Evolutionary conservation across 2,888 invertebrate species (phyloP).

Genomic region (Furcula furcula): DNA sequence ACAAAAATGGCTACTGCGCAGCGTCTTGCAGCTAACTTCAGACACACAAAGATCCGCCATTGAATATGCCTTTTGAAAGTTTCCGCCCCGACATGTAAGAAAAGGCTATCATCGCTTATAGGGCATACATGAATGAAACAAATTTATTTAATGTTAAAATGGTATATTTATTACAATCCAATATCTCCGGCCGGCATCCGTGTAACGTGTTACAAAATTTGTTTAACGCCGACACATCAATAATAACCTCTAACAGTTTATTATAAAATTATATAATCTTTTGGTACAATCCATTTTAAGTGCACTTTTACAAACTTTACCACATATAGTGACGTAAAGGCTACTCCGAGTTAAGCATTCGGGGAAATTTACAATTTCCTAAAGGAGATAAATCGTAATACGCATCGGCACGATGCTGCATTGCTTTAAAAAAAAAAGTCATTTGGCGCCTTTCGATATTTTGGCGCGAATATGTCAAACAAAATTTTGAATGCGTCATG

Average conservation of each 20-base stretch:
- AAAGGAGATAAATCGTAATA: conserved; percentile 27
- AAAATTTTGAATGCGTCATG: no score
- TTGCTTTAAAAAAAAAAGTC: conserved; percentile 10
- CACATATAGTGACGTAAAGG: conserved; percentile 61
- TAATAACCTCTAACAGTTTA: conserved; percentile 70
- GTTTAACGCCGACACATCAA: conserved; percentile 63
- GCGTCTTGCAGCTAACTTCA: no score
- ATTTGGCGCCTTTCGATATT: background rate
- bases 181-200: conserved; percentile 66
- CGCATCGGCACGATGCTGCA: conserved; percentile 24
- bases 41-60: no score
- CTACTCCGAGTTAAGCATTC: conserved; percentile 47
- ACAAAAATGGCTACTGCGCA: no score
- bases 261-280: conserved; percentile 81
- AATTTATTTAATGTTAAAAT: conserved; percentile 81
- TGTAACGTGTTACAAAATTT: conserved; percentile 74
- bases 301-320: conserved; percentile 74
- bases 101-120: no score
- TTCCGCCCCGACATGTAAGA: no score
- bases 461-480: background rate
- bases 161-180: conserved; percentile 81
- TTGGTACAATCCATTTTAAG: conserved; percentile 79
- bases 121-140: no score
- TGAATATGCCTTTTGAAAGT: no score
- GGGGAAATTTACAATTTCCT: conserved; percentile 72